Conservation (phyloP, 1,140 invertebrate species). For the Wiebesia pumilae region DNA sequence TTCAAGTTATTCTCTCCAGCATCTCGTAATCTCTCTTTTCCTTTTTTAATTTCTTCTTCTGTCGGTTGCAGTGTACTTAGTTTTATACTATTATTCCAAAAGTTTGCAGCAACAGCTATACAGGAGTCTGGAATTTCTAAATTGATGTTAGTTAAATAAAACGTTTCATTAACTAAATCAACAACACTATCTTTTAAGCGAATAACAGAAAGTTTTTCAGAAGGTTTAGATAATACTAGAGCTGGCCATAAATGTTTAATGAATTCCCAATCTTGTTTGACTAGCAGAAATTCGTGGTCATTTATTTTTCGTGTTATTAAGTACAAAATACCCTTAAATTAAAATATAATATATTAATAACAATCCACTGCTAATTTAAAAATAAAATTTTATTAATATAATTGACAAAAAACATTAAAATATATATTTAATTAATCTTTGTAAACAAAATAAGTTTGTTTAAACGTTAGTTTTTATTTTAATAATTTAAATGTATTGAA, state of each 20-base stretch:
- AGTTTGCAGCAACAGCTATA: slow-evolving; percentile 72
- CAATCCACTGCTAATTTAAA: not conserved
- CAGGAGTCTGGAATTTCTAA: slow-evolving; percentile 76
- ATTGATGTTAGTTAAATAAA: slow-evolving; percentile 78
- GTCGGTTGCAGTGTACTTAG: slow-evolving; percentile 65
- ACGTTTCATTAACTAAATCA: slow-evolving; percentile 74
- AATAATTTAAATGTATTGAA: not conserved
- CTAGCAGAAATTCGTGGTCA: slow-evolving; percentile 76
- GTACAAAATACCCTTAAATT: slow-evolving; percentile 65
- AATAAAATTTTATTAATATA: not conserved
- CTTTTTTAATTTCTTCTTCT: slow-evolving; percentile 69
- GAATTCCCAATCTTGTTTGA: slow-evolving; percentile 83
- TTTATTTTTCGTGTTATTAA: slow-evolving; percentile 85
- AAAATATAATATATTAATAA: slow-evolving; percentile 44
- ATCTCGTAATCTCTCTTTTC: slow-evolving; percentile 67
- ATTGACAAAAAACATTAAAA: slow-evolving; percentile 14
- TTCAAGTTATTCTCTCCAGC: slow-evolving; percentile 73
- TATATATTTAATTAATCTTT: slow-evolving; percentile 34
- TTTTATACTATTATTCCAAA: slow-evolving; percentile 66
- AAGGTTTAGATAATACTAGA: slow-evolving; percentile 82
- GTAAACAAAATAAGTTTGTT: not conserved
- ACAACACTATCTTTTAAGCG: slow-evolving; percentile 81
- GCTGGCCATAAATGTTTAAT: slow-evolving; percentile 85
- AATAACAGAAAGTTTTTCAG: slow-evolving; percentile 88
- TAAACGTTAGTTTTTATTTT: not conserved